phyloP scores from a whole-genome alignment of 2,888 invertebrate species.

The Apodemia mormo region DNA sequence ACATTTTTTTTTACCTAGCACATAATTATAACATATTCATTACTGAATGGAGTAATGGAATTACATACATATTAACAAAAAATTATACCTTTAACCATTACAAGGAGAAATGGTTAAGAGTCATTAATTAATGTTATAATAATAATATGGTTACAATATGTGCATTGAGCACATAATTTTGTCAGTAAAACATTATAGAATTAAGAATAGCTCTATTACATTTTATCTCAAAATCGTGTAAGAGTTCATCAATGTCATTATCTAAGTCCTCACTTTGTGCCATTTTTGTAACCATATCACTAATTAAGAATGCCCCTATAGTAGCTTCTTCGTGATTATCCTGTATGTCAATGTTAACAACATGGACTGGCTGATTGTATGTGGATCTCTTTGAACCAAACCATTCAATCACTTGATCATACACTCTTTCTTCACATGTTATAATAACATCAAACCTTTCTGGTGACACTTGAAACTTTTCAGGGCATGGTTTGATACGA shows the following conservation, averaged over 20 bases:
- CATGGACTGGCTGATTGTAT: slow-evolving; percentile 94
- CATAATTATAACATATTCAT: neutral
- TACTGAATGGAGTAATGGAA: neutral
- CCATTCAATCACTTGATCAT: slow-evolving; percentile 98
- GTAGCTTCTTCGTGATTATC: slow-evolving; percentile 99
- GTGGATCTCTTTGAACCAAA: slow-evolving; percentile 91
- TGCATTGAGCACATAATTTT: slow-evolving; percentile 13
- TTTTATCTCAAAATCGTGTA: slow-evolving; percentile 96
- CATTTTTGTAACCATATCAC: slow-evolving; percentile 96
- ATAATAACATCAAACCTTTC: slow-evolving; percentile 98
- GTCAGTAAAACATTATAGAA: slow-evolving; percentile 93
- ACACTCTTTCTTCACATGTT: slow-evolving; percentile 98
- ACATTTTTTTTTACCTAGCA: neutral
- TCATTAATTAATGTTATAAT: neutral
- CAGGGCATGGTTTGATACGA: slow-evolving; percentile 95
- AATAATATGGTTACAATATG: neutral
- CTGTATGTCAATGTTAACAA: slow-evolving; percentile 99
- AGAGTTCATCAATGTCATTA: slow-evolving; percentile 97
- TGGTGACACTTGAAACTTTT: slow-evolving; percentile 94
- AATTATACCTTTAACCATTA: neutral
- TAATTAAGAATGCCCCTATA: slow-evolving; percentile 98
- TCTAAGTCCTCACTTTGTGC: slow-evolving; percentile 95
- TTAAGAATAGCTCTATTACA: slow-evolving; percentile 93
- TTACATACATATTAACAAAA: neutral
- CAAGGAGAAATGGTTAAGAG: neutral